Percentiles rank a stretch among this genome's conserved stretches.
Conservation (phyloP, 2,113 vertebrate genomes). For the cat (Felis catus) region DNA sequence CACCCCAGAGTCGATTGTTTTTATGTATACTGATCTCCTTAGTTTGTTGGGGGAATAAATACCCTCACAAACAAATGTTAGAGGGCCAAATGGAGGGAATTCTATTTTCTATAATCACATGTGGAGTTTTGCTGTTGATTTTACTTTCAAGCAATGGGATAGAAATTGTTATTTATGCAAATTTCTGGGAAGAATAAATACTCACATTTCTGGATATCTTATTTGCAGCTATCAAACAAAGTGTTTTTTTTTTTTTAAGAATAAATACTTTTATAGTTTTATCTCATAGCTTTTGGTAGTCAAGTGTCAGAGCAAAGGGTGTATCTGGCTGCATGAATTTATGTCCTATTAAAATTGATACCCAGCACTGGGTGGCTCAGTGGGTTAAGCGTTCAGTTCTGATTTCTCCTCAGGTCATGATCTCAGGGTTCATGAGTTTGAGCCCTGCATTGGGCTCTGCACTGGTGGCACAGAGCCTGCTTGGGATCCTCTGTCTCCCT, state of each 20-base stretch:
- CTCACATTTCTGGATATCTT: background rate
- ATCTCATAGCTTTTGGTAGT: background rate
- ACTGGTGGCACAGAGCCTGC: no score
- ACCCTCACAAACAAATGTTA: background rate
- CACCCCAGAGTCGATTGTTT: background rate
- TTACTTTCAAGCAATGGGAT: background rate
- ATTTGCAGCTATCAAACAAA: background rate
- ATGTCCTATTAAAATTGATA: background rate
- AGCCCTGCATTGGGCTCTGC: no score
- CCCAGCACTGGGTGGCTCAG: no score
- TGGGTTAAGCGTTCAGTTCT: no score
- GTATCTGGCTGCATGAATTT: background rate
- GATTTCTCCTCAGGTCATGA: no score
- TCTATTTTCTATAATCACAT: background rate
- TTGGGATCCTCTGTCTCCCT: no score
- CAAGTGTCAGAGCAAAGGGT: background rate
- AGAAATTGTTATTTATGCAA: background rate
- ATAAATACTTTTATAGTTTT: background rate
- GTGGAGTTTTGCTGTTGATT: slow-evolving; percentile 9
- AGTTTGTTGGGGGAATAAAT: background rate
- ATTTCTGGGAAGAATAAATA: slow-evolving; percentile 19
- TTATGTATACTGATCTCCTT: background rate
- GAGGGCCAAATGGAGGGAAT: background rate
- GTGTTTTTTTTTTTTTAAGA: background rate
- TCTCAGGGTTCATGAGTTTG: no score